Evolutionary conservation across 37 sponge, comb jelly and placozoan species (phyloP).

Genomic region (Bolinopsis microptera): DNA sequence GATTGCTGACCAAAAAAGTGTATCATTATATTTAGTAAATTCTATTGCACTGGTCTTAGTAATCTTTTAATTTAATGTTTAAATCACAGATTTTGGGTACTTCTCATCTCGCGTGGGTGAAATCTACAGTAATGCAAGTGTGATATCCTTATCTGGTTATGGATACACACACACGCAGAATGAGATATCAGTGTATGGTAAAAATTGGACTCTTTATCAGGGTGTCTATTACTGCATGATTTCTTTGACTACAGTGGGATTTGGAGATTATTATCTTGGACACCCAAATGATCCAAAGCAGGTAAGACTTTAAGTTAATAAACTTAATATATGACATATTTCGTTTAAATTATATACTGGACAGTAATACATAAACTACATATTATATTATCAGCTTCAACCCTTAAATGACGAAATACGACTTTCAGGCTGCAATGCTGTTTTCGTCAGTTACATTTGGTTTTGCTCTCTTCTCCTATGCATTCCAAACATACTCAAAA

Average conservation of each 20-base stretch:
- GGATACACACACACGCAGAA: not conserved
- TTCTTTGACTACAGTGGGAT: constrained; percentile 47
- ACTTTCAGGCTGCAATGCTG: constrained; percentile 60
- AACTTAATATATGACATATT: no score
- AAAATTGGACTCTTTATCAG: constrained; percentile 10
- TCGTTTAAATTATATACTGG: no score
- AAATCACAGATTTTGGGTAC: not conserved
- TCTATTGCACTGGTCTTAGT: no score
- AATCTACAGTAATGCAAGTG: not conserved
- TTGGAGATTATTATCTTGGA: constrained; percentile 40
- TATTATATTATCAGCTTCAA: not conserved
- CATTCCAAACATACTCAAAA: constrained; percentile 37
- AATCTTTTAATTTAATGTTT: no score
- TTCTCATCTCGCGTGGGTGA: not conserved
- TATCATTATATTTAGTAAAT: no score
- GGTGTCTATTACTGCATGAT: constrained; percentile 41
- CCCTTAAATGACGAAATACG: not conserved
- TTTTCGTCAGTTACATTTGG: constrained; percentile 22
- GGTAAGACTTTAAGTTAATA: no score
- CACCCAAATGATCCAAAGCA: not conserved
- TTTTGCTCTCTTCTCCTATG: constrained; percentile 56
- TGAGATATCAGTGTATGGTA: not conserved
- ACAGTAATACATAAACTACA: no score
- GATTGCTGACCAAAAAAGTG: no score
- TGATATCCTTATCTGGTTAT: constrained; percentile 55